phyloP scores from a whole-genome alignment of 1,140 invertebrate genomes.

The Bradysia coprophila region DNA sequence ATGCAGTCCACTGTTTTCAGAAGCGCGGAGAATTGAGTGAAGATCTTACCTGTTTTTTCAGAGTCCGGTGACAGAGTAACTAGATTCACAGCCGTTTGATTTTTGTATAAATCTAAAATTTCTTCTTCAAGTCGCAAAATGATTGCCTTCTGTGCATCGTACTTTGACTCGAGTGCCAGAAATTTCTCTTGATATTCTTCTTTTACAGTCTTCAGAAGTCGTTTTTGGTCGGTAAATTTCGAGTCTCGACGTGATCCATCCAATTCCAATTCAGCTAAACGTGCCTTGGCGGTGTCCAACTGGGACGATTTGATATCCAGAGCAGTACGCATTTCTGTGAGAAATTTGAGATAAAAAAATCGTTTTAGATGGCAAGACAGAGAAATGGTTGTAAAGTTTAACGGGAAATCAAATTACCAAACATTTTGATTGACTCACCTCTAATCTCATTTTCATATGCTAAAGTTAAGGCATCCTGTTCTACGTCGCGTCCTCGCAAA shows the following conservation, averaged over 20 bases:
- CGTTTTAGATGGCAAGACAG: too few species aligned
- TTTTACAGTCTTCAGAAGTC: constrained; percentile 26
- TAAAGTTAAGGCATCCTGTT: too few species aligned
- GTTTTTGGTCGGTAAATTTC: constrained; percentile 28
- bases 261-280: constrained; percentile 29
- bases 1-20: constrained; percentile 15
- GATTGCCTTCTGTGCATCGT: constrained; percentile 42
- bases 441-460: constrained; percentile 25
- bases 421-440: too few species aligned
- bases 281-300: constrained; percentile 27
- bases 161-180: constrained; percentile 50
- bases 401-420: too few species aligned
- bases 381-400: too few species aligned
- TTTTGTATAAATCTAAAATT: constrained; percentile 39
- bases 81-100: constrained; percentile 21
- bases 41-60: constrained; percentile 17
- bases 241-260: constrained; percentile 13
- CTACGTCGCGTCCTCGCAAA: too few species aligned
- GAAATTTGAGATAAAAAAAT: too few species aligned
- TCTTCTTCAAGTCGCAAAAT: constrained; percentile 45
- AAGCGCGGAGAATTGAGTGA: constrained; percentile 14
- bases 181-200: constrained; percentile 31
- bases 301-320: constrained; percentile 23
- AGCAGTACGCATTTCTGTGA: constrained; percentile 18
- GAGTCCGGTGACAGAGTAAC: constrained; percentile 18